phyloP scores from a whole-genome alignment of 2,888 invertebrate species.

The Diachrysia chrysitis region DNA sequence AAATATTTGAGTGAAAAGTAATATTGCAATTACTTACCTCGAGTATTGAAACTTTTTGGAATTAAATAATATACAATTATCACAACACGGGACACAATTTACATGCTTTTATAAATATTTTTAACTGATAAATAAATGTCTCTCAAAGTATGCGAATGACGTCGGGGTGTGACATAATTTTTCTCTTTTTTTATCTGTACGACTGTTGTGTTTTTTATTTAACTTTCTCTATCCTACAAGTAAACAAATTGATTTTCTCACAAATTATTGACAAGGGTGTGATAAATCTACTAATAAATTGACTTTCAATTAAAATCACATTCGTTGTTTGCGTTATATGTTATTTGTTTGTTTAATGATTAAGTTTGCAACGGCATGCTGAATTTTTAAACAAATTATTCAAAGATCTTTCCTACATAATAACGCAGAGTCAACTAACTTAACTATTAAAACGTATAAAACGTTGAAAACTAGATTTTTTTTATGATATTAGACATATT shows the following conservation, averaged over 20 bases:
- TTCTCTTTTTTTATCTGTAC: constrained; percentile 14
- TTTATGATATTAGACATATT: too few species aligned
- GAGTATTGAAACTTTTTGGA: constrained; percentile 11
- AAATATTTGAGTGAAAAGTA: neutral
- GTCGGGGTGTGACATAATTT: constrained; percentile 19
- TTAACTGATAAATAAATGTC: neutral
- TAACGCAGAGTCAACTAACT: too few species aligned
- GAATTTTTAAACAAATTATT: too few species aligned
- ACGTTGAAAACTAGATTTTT: too few species aligned
- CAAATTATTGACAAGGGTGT: neutral
- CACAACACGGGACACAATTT: constrained; percentile 29
- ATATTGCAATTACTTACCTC: constrained; percentile 36
- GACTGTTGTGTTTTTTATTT: neutral
- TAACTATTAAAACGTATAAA: too few species aligned
- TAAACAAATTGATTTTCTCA: neutral
- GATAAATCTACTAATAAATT: too few species aligned
- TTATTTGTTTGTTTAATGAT: too few species aligned
- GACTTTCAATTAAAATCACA: too few species aligned
- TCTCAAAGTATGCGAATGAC: constrained; percentile 34
- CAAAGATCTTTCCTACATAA: too few species aligned
- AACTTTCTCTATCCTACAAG: neutral
- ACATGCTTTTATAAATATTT: constrained; percentile 40
- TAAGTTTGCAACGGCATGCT: too few species aligned
- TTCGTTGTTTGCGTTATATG: too few species aligned
- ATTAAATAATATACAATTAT: constrained; percentile 29